A percentile compares a stretch with the other conserved stretches of the same genome.
Evolutionary conservation across 2,888 invertebrate species (phyloP).

Genomic region (Isoperla grammatica): DNA sequence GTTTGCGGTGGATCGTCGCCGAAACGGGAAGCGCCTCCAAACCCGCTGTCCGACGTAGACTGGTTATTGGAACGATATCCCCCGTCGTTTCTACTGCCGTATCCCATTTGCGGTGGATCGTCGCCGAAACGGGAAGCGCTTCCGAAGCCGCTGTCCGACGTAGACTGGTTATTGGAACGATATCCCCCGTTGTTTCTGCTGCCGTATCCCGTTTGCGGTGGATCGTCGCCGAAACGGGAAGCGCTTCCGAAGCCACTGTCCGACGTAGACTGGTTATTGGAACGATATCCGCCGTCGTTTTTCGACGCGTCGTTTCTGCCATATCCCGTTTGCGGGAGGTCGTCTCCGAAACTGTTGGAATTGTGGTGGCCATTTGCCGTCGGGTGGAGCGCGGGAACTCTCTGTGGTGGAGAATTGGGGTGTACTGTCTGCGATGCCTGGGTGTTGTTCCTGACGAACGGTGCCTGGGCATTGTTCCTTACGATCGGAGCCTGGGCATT

Average conservation of each 20-base stretch:
- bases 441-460: slow-evolving; percentile 7
- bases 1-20: too few species aligned
- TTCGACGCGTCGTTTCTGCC: background rate
- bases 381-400: too few species aligned
- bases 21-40: slow-evolving; percentile 15
- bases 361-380: too few species aligned
- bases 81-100: too few species aligned
- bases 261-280: slow-evolving; percentile 18
- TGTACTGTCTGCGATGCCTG: too few species aligned
- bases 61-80: background rate
- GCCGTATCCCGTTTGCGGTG: too few species aligned
- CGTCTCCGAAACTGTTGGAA: background rate
- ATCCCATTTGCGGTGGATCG: too few species aligned
- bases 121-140: slow-evolving; percentile 9
- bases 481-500: background rate
- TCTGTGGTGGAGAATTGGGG: too few species aligned
- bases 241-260: slow-evolving; percentile 21
- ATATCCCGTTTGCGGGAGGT: slow-evolving; percentile 18
- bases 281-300: background rate
- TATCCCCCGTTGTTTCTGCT: background rate
- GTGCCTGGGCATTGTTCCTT: background rate
- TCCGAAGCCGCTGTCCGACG: slow-evolving; percentile 24
- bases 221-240: background rate
- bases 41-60: slow-evolving; percentile 26
- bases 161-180: background rate